Evolutionary conservation across 2,113 vertebrate genomes (phyloP), one percentile per base, ranked within the genome.

Genomic region (Symphodus melops): DNA sequence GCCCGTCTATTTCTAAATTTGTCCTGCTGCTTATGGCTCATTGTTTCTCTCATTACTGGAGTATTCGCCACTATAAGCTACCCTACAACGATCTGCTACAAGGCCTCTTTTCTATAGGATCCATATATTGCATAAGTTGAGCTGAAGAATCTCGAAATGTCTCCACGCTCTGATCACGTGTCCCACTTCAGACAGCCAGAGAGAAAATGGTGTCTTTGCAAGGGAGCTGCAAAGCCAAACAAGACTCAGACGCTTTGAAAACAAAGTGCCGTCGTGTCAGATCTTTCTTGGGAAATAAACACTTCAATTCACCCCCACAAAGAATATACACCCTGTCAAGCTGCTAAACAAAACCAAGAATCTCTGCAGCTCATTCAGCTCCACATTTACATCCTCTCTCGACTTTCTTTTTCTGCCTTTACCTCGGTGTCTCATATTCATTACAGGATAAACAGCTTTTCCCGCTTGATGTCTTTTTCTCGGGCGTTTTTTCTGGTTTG

Each of bases 251-350:
- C 54, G 21, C 81, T 67, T 67, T 75, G 70, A 81, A 74, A 84
- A 75, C 76, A 83, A 83, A 88, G 79, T 9, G 54, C 62, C 46
- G 75, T 61, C 63, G 14, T 86, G 84, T 82, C 69, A 61, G 65
- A 83, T 77, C 75, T 89, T 87, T 85, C 80, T 66, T 49, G 75
- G 80, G 79, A 88, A 87, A 88, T 85, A 82, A 88, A 80, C 82
- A 75, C 77, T 82, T 77, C 37, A 42, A 64, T 59, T 79, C 75
- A 53, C 54, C 68, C 42, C 54, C 53, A 10, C 54, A 51, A 72
- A 63, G 58, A 85, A 60, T 75, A 82, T 9, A 51, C 36, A 67
- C 49, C 67, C 60, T 4, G 28, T 62, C 41, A 1, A 70, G 72
- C 62, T 37, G 63, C 76, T 53, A 57, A 71, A 76, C 55, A 83